A percentile compares a stretch with the other conserved stretches of the same genome.
phyloP scores from a whole-genome alignment of 2,797 vertebrate genomes.

The Platyrinchus mystaceus region DNA sequence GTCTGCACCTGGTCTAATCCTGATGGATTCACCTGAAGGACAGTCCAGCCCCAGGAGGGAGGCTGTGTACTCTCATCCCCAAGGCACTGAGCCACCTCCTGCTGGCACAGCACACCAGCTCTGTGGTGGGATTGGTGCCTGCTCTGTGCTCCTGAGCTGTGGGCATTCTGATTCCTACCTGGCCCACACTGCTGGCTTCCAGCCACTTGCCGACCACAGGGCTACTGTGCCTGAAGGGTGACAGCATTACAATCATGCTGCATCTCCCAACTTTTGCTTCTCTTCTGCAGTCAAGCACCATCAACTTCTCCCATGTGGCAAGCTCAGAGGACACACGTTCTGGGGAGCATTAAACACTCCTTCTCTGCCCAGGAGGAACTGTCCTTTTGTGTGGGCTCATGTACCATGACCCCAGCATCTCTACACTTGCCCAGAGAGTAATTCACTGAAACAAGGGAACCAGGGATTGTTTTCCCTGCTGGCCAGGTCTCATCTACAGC shows the following conservation, averaged over 20 bases:
- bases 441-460: background rate
- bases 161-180: background rate
- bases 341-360: background rate
- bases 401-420: background rate
- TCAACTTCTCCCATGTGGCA: background rate
- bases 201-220: background rate
- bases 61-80: background rate
- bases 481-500: background rate
- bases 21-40: background rate
- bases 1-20: background rate
- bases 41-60: background rate
- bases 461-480: background rate
- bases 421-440: background rate
- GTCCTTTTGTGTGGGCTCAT: background rate
- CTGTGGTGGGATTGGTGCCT: background rate
- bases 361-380: background rate
- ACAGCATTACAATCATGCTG: background rate
- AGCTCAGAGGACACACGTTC: background rate
- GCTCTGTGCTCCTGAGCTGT: background rate
- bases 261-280: background rate
- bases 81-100: background rate
- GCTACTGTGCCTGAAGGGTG: background rate
- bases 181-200: background rate
- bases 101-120: accelerated
- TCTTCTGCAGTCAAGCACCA: background rate